phyloP scores from a whole-genome alignment of 2,113 vertebrate species.

The Struthidea cinerea region DNA sequence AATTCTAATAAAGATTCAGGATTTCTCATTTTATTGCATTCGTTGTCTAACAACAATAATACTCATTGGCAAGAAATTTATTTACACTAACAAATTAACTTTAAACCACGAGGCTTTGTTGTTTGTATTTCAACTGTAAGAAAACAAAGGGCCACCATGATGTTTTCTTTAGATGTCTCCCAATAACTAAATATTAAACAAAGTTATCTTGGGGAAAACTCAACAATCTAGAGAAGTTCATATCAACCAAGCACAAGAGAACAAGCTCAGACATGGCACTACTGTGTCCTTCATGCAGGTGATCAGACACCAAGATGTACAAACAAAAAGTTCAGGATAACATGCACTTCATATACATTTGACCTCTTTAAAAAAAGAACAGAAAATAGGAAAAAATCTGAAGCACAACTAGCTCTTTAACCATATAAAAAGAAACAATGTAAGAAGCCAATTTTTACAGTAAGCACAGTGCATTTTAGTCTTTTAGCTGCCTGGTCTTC shows the following conservation, averaged over 20 bases:
- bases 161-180: constrained; percentile 59
- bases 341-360: constrained; percentile 68
- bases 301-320: constrained; percentile 70
- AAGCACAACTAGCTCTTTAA: constrained; percentile 48
- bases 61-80: constrained; percentile 81
- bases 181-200: constrained; percentile 54
- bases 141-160: constrained; percentile 66
- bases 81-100: constrained; percentile 80
- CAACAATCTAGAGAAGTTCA: constrained; percentile 65
- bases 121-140: constrained; percentile 58
- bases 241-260: constrained; percentile 74
- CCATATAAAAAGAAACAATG: constrained; percentile 55
- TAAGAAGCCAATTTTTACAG: constrained; percentile 71
- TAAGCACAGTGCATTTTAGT: constrained; percentile 51
- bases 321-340: constrained; percentile 67
- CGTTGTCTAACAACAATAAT: constrained; percentile 81
- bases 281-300: constrained; percentile 79
- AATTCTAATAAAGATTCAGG: constrained; percentile 42
- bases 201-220: constrained; percentile 54
- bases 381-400: constrained; percentile 9
- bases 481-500: constrained; percentile 72
- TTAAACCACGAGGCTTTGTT: constrained; percentile 68
- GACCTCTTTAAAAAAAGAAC: constrained; percentile 35
- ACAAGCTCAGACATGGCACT: constrained; percentile 69
- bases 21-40: constrained; percentile 83